phyloP scores from a whole-genome alignment of 1,140 invertebrate genomes.

The Microplitis demolitor region DNA sequence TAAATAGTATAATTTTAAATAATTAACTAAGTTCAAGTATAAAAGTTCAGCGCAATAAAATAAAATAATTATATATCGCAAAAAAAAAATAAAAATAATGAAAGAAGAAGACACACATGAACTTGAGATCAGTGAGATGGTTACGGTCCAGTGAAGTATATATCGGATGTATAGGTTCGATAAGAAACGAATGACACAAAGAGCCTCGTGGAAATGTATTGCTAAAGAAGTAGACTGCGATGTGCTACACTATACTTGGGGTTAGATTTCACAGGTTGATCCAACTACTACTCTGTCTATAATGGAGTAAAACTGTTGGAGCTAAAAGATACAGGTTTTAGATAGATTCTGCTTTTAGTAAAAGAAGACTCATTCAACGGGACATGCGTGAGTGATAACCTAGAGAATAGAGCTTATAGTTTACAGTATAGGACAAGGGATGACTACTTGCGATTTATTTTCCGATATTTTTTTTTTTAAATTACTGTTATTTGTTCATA shows the following conservation, averaged over 20 bases:
- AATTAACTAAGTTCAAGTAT: background rate
- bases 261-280: slow-evolving; percentile 50
- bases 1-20: too few relatives aligned
- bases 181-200: slow-evolving; percentile 3
- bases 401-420: slow-evolving; percentile 4
- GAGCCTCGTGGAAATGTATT: slow-evolving; percentile 17
- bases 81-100: background rate
- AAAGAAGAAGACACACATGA: slow-evolving; percentile 18
- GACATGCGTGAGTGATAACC: slow-evolving; percentile 34
- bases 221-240: background rate
- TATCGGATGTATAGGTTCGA: background rate
- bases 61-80: background rate
- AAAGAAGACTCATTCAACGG: slow-evolving; percentile 34
- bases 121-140: slow-evolving; percentile 49
- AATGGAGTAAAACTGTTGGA: slow-evolving; percentile 22
- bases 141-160: slow-evolving; percentile 43
- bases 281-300: slow-evolving; percentile 11
- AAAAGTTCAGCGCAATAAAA: background rate
- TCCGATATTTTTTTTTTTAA: background rate
- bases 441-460: background rate
- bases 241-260: background rate
- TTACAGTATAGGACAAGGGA: background rate
- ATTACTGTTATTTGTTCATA: background rate
- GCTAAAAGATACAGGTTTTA: slow-evolving; percentile 36
- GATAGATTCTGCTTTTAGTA: slow-evolving; percentile 21